Percentiles rank a stretch among this genome's conserved stretches.
phyloP scores from a whole-genome alignment of 2,113 vertebrate genomes.

The Actinemys pallida region DNA sequence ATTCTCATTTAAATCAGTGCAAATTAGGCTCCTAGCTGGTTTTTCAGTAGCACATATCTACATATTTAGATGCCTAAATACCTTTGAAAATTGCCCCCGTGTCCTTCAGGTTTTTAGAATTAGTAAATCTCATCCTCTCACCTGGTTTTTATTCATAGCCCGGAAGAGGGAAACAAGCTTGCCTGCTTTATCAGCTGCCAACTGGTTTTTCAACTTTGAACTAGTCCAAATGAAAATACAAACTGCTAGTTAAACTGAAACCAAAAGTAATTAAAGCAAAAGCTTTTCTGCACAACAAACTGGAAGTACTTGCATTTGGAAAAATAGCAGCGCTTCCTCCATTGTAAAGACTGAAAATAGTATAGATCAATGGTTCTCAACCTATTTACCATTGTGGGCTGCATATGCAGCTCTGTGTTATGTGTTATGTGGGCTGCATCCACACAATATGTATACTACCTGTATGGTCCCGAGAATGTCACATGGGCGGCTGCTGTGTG shows the following conservation, averaged over 20 bases:
- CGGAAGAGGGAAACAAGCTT: background rate
- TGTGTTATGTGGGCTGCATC: too few species aligned
- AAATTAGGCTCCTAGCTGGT: background rate
- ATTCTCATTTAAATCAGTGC: background rate
- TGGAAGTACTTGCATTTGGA: rapidly evolving
- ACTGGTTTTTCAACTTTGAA: background rate
- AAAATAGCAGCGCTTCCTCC: rapidly evolving
- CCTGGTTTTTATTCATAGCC: background rate
- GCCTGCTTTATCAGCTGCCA: background rate
- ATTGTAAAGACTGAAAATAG: background rate
- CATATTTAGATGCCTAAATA: background rate
- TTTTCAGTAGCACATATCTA: background rate
- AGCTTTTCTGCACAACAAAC: background rate
- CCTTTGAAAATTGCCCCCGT: background rate
- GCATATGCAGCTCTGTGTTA: too few species aligned
- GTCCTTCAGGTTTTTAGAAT: background rate
- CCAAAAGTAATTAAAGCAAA: background rate
- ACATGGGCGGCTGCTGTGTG: too few species aligned
- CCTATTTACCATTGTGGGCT: too few species aligned
- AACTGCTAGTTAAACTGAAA: background rate
- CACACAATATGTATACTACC: too few species aligned
- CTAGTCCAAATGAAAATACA: background rate
- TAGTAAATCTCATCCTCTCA: background rate
- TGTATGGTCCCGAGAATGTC: too few species aligned
- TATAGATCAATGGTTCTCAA: background rate